Percentiles rank a stretch among this genome's conserved stretches.
Evolutionary conservation across 2,888 invertebrate species (phyloP).

Genomic region (Ectobius pallidus): DNA sequence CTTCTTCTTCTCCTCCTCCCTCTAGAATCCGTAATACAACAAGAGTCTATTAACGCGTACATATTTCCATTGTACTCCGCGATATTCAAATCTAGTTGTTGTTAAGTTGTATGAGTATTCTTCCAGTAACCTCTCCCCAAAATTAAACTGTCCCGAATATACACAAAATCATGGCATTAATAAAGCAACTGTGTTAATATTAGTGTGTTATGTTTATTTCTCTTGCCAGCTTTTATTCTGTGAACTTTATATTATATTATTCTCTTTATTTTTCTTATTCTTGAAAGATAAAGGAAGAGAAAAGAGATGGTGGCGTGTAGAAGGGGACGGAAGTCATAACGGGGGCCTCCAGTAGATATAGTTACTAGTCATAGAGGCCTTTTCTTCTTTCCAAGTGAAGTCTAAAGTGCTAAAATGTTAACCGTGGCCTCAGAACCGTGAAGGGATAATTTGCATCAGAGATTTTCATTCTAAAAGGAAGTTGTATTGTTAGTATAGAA

Average conservation of each 20-base stretch:
- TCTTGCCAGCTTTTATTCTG: neutral
- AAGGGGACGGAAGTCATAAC: slow-evolving; percentile 26
- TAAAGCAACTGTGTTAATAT: slow-evolving; percentile 17
- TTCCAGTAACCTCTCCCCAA: neutral
- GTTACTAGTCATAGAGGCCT: slow-evolving; percentile 21
- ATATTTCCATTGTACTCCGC: neutral
- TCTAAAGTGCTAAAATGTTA: slow-evolving; percentile 27
- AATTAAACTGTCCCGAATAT: slow-evolving; percentile 23
- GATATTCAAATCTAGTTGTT: slow-evolving; percentile 6
- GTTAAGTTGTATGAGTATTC: slow-evolving; percentile 4
- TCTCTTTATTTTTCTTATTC: slow-evolving; percentile 15
- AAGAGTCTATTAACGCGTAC: slow-evolving; percentile 4
- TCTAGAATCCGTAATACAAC: slow-evolving; percentile 5
- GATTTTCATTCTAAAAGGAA: slow-evolving; percentile 21
- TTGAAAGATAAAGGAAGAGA: slow-evolving; percentile 14
- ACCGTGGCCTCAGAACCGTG: slow-evolving; percentile 26
- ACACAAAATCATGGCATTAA: no score
- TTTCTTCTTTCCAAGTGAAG: slow-evolving; percentile 26
- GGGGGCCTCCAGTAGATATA: slow-evolving; percentile 28
- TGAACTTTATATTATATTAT: slow-evolving; percentile 7
- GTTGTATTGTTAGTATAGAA: slow-evolving; percentile 29
- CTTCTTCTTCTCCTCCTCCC: slow-evolving; percentile 14
- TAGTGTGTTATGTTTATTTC: slow-evolving; percentile 26
- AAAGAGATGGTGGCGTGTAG: neutral
- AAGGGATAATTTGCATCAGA: slow-evolving; percentile 30